A percentile compares a stretch with the other conserved stretches of the same genome.
Conservation (phyloP, 2,113 vertebrate genomes). For the Rhineura floridana region DNA sequence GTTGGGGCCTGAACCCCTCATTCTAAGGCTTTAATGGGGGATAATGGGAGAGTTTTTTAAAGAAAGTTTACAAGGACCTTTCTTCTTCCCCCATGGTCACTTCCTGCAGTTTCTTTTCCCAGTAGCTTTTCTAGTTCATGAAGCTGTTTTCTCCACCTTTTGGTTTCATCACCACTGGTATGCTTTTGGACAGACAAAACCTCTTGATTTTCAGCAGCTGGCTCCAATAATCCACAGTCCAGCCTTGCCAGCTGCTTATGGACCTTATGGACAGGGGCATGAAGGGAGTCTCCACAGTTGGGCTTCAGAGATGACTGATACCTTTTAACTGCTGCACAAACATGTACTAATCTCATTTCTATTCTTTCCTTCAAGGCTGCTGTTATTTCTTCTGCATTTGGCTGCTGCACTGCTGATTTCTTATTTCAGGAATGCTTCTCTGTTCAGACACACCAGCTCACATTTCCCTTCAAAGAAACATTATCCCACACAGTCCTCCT, state of each 20-base stretch:
- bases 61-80: not conserved
- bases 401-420: not conserved
- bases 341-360: not conserved
- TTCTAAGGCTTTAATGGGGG: too few species aligned
- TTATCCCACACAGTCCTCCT: not conserved
- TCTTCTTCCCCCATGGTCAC: not conserved
- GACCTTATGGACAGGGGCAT: not conserved
- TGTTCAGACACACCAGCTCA: not conserved
- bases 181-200: not conserved
- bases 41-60: not conserved
- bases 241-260: not conserved
- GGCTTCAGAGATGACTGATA: not conserved
- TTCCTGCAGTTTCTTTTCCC: not conserved
- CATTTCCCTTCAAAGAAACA: not conserved
- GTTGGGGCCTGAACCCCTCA: not conserved
- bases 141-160: not conserved
- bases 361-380: not conserved
- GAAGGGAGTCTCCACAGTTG: not conserved
- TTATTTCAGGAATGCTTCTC: not conserved
- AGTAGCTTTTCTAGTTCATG: not conserved
- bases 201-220: not conserved
- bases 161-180: not conserved
- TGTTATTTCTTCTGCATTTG: not conserved
- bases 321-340: not conserved
- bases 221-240: not conserved